phyloP scores from a whole-genome alignment of 2,888 invertebrate species.

The Erannis defoliaria region DNA sequence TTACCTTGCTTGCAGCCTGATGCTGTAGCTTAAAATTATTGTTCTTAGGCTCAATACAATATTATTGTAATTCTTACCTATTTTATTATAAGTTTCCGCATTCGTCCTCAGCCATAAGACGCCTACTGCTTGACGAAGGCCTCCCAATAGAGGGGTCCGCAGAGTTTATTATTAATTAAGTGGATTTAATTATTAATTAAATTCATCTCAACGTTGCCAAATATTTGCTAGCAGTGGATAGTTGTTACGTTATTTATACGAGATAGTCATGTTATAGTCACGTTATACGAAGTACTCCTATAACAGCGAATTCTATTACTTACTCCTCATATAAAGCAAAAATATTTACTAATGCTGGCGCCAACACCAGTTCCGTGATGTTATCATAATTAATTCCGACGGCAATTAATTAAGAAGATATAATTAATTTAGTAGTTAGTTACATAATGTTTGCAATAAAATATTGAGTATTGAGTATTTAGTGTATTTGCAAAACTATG shows the following conservation, averaged over 20 bases:
- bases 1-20: too few species aligned
- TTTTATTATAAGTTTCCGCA: too few species aligned
- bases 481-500: slow-evolving; percentile 25
- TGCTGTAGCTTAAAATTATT: too few species aligned
- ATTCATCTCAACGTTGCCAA: background rate
- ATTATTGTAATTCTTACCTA: too few species aligned
- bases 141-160: too few species aligned
- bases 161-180: background rate
- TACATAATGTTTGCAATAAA: too few species aligned
- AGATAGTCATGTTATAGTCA: too few species aligned
- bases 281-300: slow-evolving; percentile 14
- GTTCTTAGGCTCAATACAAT: too few species aligned
- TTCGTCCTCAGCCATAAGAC: too few species aligned
- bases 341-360: slow-evolving; percentile 26
- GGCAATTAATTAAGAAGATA: slow-evolving; percentile 31
- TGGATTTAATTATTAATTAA: too few species aligned
- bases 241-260: background rate
- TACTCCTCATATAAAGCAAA: slow-evolving; percentile 17
- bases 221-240: slow-evolving; percentile 3
- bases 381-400: slow-evolving; percentile 35
- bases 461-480: too few species aligned
- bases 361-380: slow-evolving; percentile 33
- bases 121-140: too few species aligned
- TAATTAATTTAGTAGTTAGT: slow-evolving; percentile 35
- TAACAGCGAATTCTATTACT: slow-evolving; percentile 27